These are phyloP conservation scores for Odontothrips loti DNA, from an alignment of 2,888 invertebrate species.

Conservation along the genomic window DNA sequence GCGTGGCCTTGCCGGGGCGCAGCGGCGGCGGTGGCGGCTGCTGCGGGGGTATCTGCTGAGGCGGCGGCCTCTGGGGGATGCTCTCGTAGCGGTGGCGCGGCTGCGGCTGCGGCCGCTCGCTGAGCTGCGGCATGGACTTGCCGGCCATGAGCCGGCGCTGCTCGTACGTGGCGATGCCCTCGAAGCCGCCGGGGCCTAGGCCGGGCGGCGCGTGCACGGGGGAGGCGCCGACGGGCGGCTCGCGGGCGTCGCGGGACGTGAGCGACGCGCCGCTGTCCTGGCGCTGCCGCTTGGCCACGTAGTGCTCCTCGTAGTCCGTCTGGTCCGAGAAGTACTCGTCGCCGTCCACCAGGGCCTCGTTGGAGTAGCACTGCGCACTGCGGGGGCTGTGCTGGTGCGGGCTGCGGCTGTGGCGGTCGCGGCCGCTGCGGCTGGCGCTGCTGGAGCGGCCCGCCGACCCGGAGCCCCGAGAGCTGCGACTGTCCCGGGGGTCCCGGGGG, in stretches of 20 bases:
- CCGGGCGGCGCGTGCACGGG: slow-evolving; percentile 13
- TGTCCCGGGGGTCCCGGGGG: neutral
- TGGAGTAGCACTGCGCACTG: slow-evolving; percentile 3
- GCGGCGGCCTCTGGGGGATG: slow-evolving; percentile 3
- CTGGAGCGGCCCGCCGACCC: neutral
- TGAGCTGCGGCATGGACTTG: slow-evolving; percentile 7
- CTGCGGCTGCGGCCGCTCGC: slow-evolving; percentile 15
- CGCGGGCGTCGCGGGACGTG: slow-evolving; percentile 18
- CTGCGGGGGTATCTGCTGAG: neutral
- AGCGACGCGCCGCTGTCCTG: slow-evolving; percentile 23
- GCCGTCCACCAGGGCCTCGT: slow-evolving; percentile 23
- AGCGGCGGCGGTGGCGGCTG: slow-evolving; percentile 1
- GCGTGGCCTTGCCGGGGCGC: slow-evolving; percentile 3
- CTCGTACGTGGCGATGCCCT: slow-evolving; percentile 21
- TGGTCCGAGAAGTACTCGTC: slow-evolving; percentile 24
- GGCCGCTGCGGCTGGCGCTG: neutral
- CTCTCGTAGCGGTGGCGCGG: neutral
- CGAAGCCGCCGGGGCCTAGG: neutral
- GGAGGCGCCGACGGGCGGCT: slow-evolving; percentile 14
- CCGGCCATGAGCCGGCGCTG: neutral
- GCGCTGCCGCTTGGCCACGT: neutral
- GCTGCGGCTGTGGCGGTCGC: neutral
- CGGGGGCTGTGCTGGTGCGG: neutral
- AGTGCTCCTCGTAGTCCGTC: slow-evolving; percentile 21
- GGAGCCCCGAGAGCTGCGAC: too few species aligned